These are phyloP conservation scores for Trimorus sp. DNA, from an alignment of 2,888 invertebrate species.

Conservation along the genomic window DNA sequence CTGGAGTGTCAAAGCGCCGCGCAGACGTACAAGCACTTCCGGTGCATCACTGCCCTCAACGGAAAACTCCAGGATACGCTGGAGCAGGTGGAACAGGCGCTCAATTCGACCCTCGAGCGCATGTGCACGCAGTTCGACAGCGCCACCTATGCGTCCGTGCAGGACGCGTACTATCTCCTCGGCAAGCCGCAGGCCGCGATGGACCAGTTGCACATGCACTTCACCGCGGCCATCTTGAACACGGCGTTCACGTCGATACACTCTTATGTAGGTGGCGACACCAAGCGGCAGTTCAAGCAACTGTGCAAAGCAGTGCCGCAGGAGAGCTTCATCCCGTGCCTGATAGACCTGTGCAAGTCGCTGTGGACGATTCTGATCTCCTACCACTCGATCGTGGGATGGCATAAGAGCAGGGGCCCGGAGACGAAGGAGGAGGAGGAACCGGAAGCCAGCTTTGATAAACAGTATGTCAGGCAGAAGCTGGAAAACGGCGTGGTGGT, in stretches of 20 bases:
- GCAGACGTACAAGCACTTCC: slow-evolving; percentile 91
- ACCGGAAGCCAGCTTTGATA: slow-evolving; percentile 87
- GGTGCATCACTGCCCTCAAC: slow-evolving; percentile 94
- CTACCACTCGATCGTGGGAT: slow-evolving; percentile 89
- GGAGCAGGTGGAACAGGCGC: slow-evolving; percentile 93
- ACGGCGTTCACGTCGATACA: slow-evolving; percentile 86
- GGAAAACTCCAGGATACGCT: slow-evolving; percentile 94
- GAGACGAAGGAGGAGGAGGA: slow-evolving; percentile 79
- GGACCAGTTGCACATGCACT: slow-evolving; percentile 98
- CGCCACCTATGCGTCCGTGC: slow-evolving; percentile 90
- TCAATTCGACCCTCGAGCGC: slow-evolving; percentile 93
- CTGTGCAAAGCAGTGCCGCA: slow-evolving; percentile 86
- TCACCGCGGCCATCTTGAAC: slow-evolving; percentile 94
- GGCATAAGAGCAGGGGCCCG: slow-evolving; percentile 85
- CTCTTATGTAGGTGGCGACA: slow-evolving; percentile 83
- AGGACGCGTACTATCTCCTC: slow-evolving; percentile 92
- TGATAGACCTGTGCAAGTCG: slow-evolving; percentile 93
- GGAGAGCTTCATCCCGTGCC: slow-evolving; percentile 87
- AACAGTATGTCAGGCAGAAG: slow-evolving; percentile 92
- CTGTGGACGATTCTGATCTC: slow-evolving; percentile 91
- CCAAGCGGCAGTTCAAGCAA: slow-evolving; percentile 90
- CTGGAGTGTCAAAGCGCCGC: slow-evolving; percentile 94
- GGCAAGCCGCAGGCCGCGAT: slow-evolving; percentile 96
- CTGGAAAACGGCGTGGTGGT: slow-evolving; percentile 92
- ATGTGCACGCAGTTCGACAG: slow-evolving; percentile 85